Conservation (phyloP, 2,797 vertebrate genomes). For the Hemibagrus guttatus region DNA sequence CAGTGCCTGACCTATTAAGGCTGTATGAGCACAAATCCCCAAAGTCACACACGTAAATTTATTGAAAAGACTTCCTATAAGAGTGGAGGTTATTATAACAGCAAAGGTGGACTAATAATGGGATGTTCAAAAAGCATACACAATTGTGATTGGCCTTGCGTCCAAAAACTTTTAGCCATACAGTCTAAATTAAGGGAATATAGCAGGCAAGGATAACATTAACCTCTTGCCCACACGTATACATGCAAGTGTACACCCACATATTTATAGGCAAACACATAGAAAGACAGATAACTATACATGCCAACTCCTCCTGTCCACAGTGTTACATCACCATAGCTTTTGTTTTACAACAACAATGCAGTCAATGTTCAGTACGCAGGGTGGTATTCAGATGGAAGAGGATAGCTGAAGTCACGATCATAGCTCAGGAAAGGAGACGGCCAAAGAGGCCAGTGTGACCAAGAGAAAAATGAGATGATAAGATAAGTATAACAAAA, state of each 20-base stretch:
- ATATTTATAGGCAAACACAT: constrained; percentile 13
- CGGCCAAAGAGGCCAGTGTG: constrained; percentile 12
- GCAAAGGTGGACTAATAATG: background rate
- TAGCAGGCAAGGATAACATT: background rate
- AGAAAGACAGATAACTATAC: constrained; percentile 40
- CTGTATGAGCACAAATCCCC: background rate
- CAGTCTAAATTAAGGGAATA: background rate
- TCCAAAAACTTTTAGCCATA: background rate
- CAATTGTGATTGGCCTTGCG: background rate
- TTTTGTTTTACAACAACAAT: constrained; percentile 74
- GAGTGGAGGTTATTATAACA: background rate
- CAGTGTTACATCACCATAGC: constrained; percentile 66
- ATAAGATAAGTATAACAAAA: background rate
- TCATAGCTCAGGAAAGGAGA: constrained; percentile 17
- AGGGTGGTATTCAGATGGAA: constrained; percentile 58
- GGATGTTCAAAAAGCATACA: background rate
- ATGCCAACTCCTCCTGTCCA: constrained; percentile 45
- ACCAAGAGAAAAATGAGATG: background rate
- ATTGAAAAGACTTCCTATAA: background rate
- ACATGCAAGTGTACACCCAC: constrained; percentile 5
- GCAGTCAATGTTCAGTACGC: constrained; percentile 68
- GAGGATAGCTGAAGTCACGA: constrained; percentile 41
- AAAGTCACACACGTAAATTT: background rate
- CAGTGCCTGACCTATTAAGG: background rate
- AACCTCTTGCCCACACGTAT: background rate